phyloP scores from a whole-genome alignment of 2,113 vertebrate species.

The Narcine bancroftii region DNA sequence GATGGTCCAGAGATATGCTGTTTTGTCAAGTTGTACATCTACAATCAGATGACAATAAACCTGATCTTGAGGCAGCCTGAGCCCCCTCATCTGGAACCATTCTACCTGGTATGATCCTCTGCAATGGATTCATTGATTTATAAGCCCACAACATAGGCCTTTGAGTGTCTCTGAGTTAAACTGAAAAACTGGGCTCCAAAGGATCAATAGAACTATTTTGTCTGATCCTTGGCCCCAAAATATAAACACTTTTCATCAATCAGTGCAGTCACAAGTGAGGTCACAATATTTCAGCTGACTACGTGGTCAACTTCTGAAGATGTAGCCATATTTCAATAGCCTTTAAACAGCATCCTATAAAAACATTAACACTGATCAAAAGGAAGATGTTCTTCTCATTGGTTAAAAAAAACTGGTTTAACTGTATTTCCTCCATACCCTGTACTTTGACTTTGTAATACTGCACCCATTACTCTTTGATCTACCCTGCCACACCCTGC shows the following conservation, averaged over 20 bases:
- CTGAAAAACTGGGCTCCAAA: not conserved
- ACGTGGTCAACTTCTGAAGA: not conserved
- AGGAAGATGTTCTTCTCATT: too few relatives aligned
- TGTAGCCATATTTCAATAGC: not conserved
- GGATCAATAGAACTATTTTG: not conserved
- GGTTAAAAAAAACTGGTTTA: too few relatives aligned
- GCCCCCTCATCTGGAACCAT: too few relatives aligned
- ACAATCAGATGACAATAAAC: too few relatives aligned
- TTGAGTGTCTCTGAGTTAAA: not conserved
- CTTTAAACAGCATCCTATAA: not conserved
- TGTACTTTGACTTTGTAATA: too few relatives aligned
- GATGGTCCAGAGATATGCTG: too few relatives aligned
- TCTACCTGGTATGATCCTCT: not conserved
- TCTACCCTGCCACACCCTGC: too few relatives aligned
- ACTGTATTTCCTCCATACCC: too few relatives aligned
- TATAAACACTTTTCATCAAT: not conserved
- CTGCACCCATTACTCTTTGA: too few relatives aligned
- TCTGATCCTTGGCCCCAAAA: not conserved
- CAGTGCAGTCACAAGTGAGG: not conserved
- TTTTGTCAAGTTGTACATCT: too few relatives aligned
- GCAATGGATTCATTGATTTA: not conserved
- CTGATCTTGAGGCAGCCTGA: too few relatives aligned
- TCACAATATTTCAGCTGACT: not conserved
- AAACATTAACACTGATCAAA: not conserved
- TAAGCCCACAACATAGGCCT: not conserved